phyloP scores from a whole-genome alignment of 2,113 vertebrate species.

The Sylvietta virens region DNA sequence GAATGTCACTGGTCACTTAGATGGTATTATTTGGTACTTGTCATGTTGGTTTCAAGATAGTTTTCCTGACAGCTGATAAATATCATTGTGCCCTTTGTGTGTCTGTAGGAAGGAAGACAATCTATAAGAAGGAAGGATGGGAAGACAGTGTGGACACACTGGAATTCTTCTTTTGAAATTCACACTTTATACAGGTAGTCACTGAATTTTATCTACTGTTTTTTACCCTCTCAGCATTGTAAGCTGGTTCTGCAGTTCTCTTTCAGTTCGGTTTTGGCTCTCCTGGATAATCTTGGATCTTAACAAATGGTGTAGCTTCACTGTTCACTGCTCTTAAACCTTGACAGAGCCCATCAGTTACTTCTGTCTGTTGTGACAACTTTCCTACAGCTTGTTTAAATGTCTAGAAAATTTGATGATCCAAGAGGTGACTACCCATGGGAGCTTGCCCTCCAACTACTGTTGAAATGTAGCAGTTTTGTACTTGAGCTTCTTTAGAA shows the following conservation, averaged over 20 bases:
- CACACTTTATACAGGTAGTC: neutral
- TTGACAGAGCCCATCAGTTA: neutral
- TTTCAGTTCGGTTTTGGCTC: neutral
- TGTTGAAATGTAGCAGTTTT: neutral
- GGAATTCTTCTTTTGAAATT: neutral
- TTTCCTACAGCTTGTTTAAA: neutral
- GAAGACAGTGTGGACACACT: neutral
- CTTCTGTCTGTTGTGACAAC: neutral
- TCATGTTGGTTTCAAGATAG: neutral
- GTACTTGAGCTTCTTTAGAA: neutral
- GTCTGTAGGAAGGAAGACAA: neutral
- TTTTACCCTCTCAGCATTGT: neutral
- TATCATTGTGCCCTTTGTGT: neutral
- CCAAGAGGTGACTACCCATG: neutral
- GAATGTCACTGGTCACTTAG: neutral
- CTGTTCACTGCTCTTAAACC: neutral
- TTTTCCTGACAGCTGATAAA: neutral
- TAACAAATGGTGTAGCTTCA: neutral
- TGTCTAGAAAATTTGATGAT: neutral
- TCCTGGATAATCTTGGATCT: neutral
- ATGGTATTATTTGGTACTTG: neutral
- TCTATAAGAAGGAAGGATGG: neutral
- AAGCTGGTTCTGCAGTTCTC: neutral
- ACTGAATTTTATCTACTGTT: neutral
- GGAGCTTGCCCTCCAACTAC: neutral